Percentiles rank a stretch among this genome's conserved stretches.
Conservation (phyloP, 2,888 invertebrate genomes). For the Nemotelus nigrinus region DNA sequence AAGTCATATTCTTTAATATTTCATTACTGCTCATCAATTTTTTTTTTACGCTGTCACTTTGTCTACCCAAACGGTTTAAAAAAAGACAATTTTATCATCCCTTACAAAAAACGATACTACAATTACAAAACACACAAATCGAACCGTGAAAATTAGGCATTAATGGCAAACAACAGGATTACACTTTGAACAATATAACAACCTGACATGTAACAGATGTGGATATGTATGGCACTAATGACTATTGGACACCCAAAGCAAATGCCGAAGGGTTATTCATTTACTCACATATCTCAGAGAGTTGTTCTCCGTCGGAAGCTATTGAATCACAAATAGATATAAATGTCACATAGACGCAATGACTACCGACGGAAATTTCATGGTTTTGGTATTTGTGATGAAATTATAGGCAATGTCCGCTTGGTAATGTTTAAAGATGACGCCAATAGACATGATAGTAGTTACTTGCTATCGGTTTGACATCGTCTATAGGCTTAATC, state of each 20-base stretch:
- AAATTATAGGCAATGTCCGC: conserved; percentile 11
- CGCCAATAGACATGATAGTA: background rate
- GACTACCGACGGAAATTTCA: conserved; percentile 15
- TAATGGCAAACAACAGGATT: conserved; percentile 9
- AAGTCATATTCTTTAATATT: no score
- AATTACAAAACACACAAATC: conserved; percentile 10
- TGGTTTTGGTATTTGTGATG: conserved; percentile 8
- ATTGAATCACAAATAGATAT: no score
- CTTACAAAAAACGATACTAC: background rate
- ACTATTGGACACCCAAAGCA: background rate
- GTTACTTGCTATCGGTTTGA: background rate
- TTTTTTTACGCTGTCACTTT: no score
- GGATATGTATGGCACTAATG: background rate
- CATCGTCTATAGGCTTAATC: conserved; percentile 22
- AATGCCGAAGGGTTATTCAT: no score
- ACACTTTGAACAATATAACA: background rate
- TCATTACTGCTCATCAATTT: no score
- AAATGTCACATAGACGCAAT: background rate
- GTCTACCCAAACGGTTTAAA: no score
- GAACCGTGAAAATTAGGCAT: conserved; percentile 34
- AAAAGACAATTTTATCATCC: no score
- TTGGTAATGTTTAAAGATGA: background rate
- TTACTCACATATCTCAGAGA: no score
- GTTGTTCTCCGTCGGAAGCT: no score
- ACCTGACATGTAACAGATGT: no score